Evolutionary conservation across 2,797 vertebrate species (phyloP), one percentile per base, ranked within the genome.

Genomic region (Syndactyla subalaris): DNA sequence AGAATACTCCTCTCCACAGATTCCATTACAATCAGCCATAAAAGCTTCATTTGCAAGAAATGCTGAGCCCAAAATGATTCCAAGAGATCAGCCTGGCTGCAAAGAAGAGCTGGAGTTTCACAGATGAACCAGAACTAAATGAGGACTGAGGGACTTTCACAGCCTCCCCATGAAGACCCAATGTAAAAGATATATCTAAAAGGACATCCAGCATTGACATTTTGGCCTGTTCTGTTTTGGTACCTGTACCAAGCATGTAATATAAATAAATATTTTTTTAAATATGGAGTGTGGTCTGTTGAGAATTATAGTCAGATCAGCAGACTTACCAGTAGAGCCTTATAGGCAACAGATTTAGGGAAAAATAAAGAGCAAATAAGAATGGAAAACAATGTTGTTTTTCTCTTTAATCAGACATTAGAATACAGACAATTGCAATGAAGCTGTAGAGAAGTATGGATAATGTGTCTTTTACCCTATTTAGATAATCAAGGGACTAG

Each of bases 351-450:
- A 72, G 19, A 89, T 63, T 88, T 48, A 61, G 43, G 77, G 23
- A 72, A 88, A 85, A 83, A 48, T n/a, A 52, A 85, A 86, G 41
- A 79, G 7, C 26, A 93, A 73, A 59, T 39, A 82, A 82, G n/a
- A 84, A 88, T 19, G 9, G 32, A 46, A 79, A 81, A 46, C 57
- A 63, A 65, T 23, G 30, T 19, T 71, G 2, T 1, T 26, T 85
- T 83, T 93, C 26, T 67, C 46, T 92, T 89, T 83, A 83, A 83
- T 74, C 68, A 83, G 45, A 36, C 36, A n/a, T 77, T 80, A 89
- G 29, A 79, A 80, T 49, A 45, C 41, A 88, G 41, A 22, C 21
- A 95, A 26, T 46, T 89, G 19, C 48, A 88, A 63, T 54, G 41
- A 91, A 77, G 52, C 41, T 58, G 20, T 29, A 14, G 45, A 85